These are phyloP conservation scores for Caerostris extrusa DNA, from an alignment of 1,140 invertebrate species.

Conservation along the genomic window DNA sequence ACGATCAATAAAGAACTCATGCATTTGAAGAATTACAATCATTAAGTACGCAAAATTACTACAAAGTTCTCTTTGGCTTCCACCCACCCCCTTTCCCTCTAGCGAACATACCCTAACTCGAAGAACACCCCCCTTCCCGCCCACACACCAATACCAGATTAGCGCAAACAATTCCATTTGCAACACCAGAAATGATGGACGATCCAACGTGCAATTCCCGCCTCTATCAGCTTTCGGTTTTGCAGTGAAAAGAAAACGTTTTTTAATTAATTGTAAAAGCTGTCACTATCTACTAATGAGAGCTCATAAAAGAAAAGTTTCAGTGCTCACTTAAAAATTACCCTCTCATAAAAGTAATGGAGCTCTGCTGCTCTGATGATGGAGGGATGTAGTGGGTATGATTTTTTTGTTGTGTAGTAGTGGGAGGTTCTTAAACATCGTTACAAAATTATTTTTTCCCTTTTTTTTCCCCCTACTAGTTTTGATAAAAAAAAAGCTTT, in stretches of 20 bases:
- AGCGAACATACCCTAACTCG: no score
- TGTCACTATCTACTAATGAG: slow-evolving; percentile 51
- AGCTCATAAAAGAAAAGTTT: slow-evolving; percentile 42
- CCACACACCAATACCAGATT: not conserved
- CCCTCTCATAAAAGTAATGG: slow-evolving; percentile 65
- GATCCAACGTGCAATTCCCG: not conserved
- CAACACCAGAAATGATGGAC: not conserved
- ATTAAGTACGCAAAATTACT: not conserved
- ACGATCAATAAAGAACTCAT: not conserved
- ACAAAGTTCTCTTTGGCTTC: not conserved
- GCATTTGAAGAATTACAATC: not conserved
- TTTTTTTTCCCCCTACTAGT: no score
- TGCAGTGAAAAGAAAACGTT: not conserved
- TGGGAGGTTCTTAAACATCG: no score
- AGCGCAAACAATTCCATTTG: not conserved
- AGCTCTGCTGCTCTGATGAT: slow-evolving; percentile 12
- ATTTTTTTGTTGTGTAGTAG: no score
- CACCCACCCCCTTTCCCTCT: no score
- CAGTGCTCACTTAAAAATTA: slow-evolving; percentile 57
- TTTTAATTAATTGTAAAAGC: slow-evolving; percentile 20
- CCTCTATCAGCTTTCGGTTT: not conserved
- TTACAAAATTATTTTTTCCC: no score
- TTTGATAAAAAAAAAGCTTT: not conserved
- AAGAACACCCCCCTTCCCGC: no score
- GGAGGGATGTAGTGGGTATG: not conserved